Evolutionary conservation across 2,113 vertebrate genomes (phyloP).

Genomic region (Oreochromis spilurus): DNA sequence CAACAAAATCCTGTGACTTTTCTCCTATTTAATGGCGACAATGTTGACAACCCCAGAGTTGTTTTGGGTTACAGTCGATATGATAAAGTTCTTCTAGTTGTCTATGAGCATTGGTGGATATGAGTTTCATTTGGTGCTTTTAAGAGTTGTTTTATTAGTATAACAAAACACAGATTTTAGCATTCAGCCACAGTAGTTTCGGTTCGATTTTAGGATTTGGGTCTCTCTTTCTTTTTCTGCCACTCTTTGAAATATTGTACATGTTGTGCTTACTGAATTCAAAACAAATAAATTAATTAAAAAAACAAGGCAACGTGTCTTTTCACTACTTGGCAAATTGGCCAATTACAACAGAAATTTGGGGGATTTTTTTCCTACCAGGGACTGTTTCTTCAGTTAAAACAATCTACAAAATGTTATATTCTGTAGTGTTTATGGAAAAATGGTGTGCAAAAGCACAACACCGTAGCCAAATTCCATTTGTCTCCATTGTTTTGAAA

Average conservation of each 20-base stretch:
- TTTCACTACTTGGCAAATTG: rapidly evolving
- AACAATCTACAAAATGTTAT: neutral
- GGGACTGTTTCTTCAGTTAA: neutral
- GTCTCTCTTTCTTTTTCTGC: too few relatives aligned
- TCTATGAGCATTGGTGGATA: neutral
- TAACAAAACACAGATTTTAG: neutral
- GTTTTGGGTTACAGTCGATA: neutral
- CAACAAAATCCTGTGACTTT: neutral
- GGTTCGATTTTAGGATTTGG: neutral
- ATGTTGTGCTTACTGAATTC: neutral
- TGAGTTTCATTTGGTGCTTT: neutral
- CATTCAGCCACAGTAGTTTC: neutral
- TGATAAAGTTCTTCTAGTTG: neutral
- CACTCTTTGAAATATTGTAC: too few relatives aligned
- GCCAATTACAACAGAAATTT: neutral
- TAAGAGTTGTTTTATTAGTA: neutral
- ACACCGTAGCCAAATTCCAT: neutral
- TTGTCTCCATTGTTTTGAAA: neutral
- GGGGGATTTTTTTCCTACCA: neutral
- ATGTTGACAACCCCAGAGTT: neutral
- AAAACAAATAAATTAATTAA: neutral
- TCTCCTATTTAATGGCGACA: neutral
- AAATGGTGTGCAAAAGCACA: neutral
- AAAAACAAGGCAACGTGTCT: rapidly evolving
- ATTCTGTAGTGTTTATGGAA: neutral